Evolutionary conservation across 2,113 vertebrate species (phyloP).

Genomic region (Mungos mungo): DNA sequence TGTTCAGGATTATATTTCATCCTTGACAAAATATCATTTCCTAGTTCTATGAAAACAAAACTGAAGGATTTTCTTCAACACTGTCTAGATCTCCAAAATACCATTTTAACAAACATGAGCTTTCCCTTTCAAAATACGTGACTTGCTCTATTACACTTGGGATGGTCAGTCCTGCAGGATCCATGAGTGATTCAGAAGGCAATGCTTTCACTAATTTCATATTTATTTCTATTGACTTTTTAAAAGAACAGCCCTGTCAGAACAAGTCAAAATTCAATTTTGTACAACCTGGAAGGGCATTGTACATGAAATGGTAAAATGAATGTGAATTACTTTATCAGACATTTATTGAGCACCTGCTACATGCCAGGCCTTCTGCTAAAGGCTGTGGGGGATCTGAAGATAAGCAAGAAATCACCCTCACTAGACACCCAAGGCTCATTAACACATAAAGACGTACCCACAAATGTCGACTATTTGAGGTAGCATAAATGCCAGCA

Average conservation of each 20-base stretch:
- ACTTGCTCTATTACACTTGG: not conserved
- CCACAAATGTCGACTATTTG: not conserved
- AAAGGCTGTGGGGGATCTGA: not conserved
- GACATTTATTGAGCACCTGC: not conserved
- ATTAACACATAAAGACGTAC: not conserved
- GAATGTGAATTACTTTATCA: constrained; percentile 1
- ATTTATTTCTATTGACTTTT: constrained; percentile 56
- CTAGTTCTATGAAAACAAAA: constrained; percentile 35
- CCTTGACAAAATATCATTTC: constrained; percentile 27
- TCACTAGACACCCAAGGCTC: not conserved
- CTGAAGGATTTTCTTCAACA: not conserved
- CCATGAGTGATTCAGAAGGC: not conserved
- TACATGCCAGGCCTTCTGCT: not conserved
- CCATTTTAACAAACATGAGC: constrained; percentile 12
- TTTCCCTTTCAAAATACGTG: not conserved
- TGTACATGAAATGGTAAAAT: not conserved
- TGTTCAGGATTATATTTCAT: constrained; percentile 40
- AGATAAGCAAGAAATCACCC: not conserved
- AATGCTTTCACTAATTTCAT: constrained; percentile 44
- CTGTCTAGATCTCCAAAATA: constrained; percentile 10
- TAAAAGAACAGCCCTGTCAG: not conserved
- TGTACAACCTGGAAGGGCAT: not conserved
- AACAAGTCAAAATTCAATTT: not conserved
- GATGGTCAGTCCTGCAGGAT: not conserved
- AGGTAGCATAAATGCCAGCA: not conserved